Evolutionary conservation across 2,888 invertebrate genomes (phyloP).

Genomic region (Brachyopa scutellaris): DNA sequence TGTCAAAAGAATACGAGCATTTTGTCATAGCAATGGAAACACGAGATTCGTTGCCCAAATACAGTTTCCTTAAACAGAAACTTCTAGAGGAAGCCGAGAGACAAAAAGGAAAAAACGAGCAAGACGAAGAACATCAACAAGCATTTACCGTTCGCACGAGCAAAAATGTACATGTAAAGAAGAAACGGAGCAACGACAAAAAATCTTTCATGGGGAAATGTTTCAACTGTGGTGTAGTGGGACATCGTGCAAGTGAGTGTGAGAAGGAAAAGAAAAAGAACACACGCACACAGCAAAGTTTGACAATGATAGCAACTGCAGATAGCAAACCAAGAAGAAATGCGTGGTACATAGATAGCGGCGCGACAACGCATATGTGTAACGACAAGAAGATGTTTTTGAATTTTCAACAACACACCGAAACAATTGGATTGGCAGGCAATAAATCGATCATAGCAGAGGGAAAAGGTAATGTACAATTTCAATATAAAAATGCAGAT

Average conservation of each 20-base stretch:
- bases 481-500: conserved; percentile 49
- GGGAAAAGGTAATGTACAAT: conserved; percentile 65
- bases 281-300: conserved; percentile 3
- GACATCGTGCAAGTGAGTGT: conserved; percentile 22
- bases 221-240: conserved; percentile 20
- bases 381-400: conserved; percentile 47
- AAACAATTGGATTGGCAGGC: conserved; percentile 57
- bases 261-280: conserved; percentile 12
- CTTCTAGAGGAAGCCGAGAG: conserved; percentile 23
- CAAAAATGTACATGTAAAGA: too few relatives aligned
- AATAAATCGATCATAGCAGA: conserved; percentile 55
- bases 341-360: conserved; percentile 65
- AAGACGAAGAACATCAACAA: too few relatives aligned
- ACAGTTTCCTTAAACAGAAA: conserved; percentile 25
- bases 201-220: conserved; percentile 21
- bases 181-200: too few relatives aligned
- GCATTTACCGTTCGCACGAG: too few relatives aligned
- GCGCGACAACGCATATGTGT: conserved; percentile 62
- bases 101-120: conserved; percentile 14
- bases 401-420: conserved; percentile 45
- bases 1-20: conserved; percentile 44
- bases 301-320: too few relatives aligned
- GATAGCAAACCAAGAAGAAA: too few relatives aligned
- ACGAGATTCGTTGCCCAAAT: conserved; percentile 20
- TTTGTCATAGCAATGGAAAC: conserved; percentile 49